A percentile compares a stretch with the other conserved stretches of the same genome.
Evolutionary conservation across 2,888 invertebrate species (phyloP).

Genomic region (Xylota sylvarum): DNA sequence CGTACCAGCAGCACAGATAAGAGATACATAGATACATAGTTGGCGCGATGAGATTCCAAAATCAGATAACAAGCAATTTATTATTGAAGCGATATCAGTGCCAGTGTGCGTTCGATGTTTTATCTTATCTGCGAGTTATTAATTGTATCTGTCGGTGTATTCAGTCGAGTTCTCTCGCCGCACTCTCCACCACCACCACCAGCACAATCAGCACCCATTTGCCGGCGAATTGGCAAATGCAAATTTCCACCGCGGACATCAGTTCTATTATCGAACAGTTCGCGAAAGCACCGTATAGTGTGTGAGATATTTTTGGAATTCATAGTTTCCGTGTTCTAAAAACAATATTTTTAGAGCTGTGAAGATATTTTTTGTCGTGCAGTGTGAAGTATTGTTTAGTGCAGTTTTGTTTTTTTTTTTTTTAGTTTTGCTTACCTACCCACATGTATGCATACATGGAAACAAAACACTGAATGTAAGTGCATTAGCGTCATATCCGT

Average conservation of each 20-base stretch:
- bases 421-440: no score
- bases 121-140: conserved; percentile 75
- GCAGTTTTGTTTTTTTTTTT: no score
- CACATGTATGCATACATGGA: no score
- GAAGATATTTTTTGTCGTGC: conserved; percentile 9
- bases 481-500: conserved; percentile 20
- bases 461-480: neutral
- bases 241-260: conserved; percentile 60
- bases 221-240: conserved; percentile 64
- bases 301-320: conserved; percentile 40
- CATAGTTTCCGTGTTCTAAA: conserved; percentile 53
- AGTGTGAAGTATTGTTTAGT: neutral
- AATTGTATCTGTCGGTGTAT: conserved; percentile 67
- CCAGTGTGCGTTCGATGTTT: conserved; percentile 65
- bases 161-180: conserved; percentile 49
- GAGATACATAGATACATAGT: conserved; percentile 24
- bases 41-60: conserved; percentile 40
- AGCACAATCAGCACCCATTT: neutral
- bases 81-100: conserved; percentile 43
- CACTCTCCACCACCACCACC: conserved; percentile 12
- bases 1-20: conserved; percentile 25
- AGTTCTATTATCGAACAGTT: conserved; percentile 70
- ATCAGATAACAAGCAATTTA: conserved; percentile 62
- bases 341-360: neutral
- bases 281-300: conserved; percentile 56